phyloP scores from a whole-genome alignment of 1,140 invertebrate genomes.

The Lordiphosa collinella region DNA sequence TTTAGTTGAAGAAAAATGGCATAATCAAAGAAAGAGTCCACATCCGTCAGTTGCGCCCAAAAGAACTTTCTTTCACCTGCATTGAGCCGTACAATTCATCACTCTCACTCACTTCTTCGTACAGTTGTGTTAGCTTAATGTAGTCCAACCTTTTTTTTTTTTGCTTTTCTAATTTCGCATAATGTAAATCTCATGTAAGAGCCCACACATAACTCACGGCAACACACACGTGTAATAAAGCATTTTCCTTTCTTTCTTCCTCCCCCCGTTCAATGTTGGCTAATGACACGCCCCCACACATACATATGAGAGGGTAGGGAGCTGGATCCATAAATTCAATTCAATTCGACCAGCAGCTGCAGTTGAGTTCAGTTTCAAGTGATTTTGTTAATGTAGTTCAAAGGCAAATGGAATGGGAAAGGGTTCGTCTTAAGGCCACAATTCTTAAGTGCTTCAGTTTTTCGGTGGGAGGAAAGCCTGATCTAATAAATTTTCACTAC shows the following conservation, averaged over 20 bases:
- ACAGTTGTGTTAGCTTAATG: neutral
- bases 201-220: constrained; percentile 49
- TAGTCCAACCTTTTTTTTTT: neutral
- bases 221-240: constrained; percentile 56
- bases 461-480: constrained; percentile 9
- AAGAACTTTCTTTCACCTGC: too few species aligned
- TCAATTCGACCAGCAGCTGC: constrained; percentile 72
- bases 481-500: constrained; percentile 68
- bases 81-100: too few species aligned
- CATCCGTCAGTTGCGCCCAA: too few species aligned
- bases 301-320: constrained; percentile 4
- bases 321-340: constrained; percentile 61
- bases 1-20: too few species aligned
- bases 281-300: constrained; percentile 49
- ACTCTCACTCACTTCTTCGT: neutral
- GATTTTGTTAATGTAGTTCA: constrained; percentile 74
- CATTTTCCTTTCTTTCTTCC: constrained; percentile 36
- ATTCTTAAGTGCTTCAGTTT: constrained; percentile 51
- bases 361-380: constrained; percentile 63
- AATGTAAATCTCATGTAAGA: constrained; percentile 64
- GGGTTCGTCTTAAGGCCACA: constrained; percentile 14
- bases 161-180: constrained; percentile 32
- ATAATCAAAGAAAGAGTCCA: too few species aligned
- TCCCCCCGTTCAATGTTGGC: constrained; percentile 13
- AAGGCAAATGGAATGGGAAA: constrained; percentile 26